phyloP scores from a whole-genome alignment of 2,888 invertebrate genomes.

The Dyspetes luteomarginatus region DNA sequence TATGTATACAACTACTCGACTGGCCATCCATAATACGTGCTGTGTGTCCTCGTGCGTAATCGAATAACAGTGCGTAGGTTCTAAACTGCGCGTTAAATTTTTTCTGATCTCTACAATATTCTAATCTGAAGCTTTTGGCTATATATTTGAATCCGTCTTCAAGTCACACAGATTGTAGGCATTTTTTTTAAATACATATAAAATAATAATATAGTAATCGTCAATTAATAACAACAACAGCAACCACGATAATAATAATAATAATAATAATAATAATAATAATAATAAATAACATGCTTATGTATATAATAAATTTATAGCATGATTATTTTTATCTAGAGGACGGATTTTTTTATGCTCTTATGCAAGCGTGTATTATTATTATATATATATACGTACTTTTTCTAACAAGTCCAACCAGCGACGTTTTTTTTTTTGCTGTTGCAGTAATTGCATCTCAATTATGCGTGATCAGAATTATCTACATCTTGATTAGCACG shows the following conservation, averaged over 20 bases:
- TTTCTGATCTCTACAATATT: not conserved
- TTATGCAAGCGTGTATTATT: not conserved
- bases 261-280: not conserved
- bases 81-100: not conserved
- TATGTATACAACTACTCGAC: not conserved
- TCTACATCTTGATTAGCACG: not conserved
- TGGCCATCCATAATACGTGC: not conserved
- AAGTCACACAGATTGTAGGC: not conserved
- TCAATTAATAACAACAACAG: too few relatives aligned
- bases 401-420: conserved; percentile 12
- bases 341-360: not conserved
- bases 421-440: not conserved
- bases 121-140: not conserved
- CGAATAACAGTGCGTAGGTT: conserved; percentile 16
- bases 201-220: too few relatives aligned
- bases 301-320: too few relatives aligned
- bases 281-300: not conserved
- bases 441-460: not conserved
- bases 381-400: not conserved
- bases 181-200: too few relatives aligned
- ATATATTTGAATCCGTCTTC: not conserved
- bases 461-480: not conserved
- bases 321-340: not conserved
- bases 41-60: not conserved
- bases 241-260: not conserved